A percentile compares a stretch with the other conserved stretches of the same genome.
phyloP scores from a whole-genome alignment of 1,140 invertebrate genomes.

The Geopemphigus sp. region DNA sequence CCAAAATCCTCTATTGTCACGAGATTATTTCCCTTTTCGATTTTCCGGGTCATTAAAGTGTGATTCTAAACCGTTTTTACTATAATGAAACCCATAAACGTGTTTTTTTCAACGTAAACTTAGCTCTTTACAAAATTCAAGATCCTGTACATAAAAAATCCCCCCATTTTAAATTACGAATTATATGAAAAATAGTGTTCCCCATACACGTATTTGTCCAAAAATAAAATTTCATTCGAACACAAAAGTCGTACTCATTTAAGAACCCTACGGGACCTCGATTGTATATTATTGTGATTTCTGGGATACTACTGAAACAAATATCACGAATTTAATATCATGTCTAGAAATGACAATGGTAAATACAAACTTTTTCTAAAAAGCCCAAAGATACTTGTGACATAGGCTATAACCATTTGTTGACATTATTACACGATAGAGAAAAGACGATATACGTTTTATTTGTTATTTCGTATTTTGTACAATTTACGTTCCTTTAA shows the following conservation, averaged over 20 bases:
- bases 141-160: background rate
- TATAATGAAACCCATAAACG: background rate
- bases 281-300: too few species aligned
- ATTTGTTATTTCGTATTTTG: too few species aligned
- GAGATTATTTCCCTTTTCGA: background rate
- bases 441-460: too few species aligned
- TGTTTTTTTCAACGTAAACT: background rate
- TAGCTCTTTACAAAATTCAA: background rate
- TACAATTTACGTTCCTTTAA: too few species aligned
- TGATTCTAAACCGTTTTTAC: constrained; percentile 6
- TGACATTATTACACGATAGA: too few species aligned
- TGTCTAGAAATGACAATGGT: too few species aligned
- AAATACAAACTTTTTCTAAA: too few species aligned
- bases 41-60: background rate
- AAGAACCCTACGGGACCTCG: background rate
- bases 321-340: too few species aligned
- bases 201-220: background rate
- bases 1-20: background rate
- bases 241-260: background rate
- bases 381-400: too few species aligned
- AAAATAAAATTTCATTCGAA: background rate
- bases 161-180: background rate
- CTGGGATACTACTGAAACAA: too few species aligned
- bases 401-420: too few species aligned
- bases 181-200: background rate